These are phyloP conservation scores for Clarias magur DNA, from an alignment of 2,113 vertebrate genomes.

Conservation along the genomic window DNA sequence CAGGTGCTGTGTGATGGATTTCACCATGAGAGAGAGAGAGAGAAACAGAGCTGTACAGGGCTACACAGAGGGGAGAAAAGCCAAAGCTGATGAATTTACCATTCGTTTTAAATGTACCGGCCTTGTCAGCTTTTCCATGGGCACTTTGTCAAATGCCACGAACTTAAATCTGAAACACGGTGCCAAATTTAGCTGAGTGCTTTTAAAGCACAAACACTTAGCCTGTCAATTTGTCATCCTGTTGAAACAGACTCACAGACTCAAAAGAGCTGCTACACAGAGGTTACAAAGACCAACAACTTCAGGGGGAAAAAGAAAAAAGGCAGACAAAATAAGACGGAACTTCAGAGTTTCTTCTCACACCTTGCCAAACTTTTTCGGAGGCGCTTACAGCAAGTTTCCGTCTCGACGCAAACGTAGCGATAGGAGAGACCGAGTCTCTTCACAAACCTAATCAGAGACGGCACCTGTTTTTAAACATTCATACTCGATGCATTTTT, in stretches of 20 bases:
- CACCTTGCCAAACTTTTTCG: constrained; percentile 25
- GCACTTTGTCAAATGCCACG: constrained; percentile 33
- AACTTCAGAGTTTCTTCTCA: not conserved
- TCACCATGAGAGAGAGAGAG: not conserved
- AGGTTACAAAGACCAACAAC: not conserved
- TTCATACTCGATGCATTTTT: constrained; percentile 48
- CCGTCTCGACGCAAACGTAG: not conserved
- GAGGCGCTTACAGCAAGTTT: constrained; percentile 4
- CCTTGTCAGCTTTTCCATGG: not conserved
- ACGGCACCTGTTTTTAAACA: constrained; percentile 49
- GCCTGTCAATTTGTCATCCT: constrained; percentile 22
- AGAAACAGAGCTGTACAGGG: not conserved
- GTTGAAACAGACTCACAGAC: constrained; percentile 14
- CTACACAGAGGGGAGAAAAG: constrained; percentile 10
- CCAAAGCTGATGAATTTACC: constrained; percentile 34
- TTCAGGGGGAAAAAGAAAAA: not conserved
- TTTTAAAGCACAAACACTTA: constrained; percentile 34
- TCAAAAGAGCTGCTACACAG: not conserved
- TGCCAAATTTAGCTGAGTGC: constrained; percentile 22
- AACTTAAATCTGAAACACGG: not conserved
- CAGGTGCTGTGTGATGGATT: not conserved
- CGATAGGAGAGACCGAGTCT: constrained; percentile 17
- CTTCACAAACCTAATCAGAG: constrained; percentile 33
- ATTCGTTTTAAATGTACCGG: constrained; percentile 9
- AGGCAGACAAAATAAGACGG: not conserved